Conservation (phyloP, 2,888 invertebrate species). For the Drosophila subquinaria region DNA sequence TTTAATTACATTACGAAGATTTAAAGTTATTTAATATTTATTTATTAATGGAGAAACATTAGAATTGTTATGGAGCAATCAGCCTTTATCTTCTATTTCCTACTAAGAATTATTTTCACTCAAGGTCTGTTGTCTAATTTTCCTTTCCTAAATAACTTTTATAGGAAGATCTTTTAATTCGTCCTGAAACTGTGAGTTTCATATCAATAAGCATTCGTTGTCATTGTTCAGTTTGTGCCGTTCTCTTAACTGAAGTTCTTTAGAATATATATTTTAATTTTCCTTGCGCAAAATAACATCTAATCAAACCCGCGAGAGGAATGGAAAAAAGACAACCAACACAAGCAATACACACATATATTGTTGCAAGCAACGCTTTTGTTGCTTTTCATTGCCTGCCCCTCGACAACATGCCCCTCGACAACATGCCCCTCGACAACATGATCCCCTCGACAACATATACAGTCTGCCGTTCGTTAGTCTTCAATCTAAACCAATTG, state of each 20-base stretch:
- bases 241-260: slow-evolving; percentile 31
- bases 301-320: slow-evolving; percentile 26
- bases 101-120: too few relatives aligned
- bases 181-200: neutral
- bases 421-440: neutral
- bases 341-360: slow-evolving; percentile 4
- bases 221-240: neutral
- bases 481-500: slow-evolving; percentile 67
- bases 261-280: slow-evolving; percentile 27
- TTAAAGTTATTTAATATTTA: neutral
- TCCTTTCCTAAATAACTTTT: neutral
- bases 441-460: neutral
- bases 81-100: neutral
- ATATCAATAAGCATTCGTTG: slow-evolving; percentile 11
- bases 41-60: neutral
- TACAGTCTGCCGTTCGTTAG: slow-evolving; percentile 36
- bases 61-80: neutral
- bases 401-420: neutral
- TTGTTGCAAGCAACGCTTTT: slow-evolving; percentile 38
- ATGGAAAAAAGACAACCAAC: neutral
- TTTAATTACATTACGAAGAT: too few relatives aligned
- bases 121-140: neutral
- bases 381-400: slow-evolving; percentile 11
- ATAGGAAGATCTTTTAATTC: neutral
- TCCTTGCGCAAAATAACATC: slow-evolving; percentile 18